Base-by-base conservation (phyloP, 2,888 invertebrate genomes). In the Stomorhina lunata region DNA sequence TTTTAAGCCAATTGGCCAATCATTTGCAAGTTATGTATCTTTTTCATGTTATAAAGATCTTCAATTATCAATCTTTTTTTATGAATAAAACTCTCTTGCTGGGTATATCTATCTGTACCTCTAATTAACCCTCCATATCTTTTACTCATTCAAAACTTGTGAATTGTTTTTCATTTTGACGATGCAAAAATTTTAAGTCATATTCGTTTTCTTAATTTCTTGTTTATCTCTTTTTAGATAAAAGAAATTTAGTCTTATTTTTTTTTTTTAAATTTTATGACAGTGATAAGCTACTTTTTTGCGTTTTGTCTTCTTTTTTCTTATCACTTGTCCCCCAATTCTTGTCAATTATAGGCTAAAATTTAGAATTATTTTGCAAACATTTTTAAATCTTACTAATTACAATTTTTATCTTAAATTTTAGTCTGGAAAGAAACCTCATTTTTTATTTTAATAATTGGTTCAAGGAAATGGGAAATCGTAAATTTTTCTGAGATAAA, bases 1-100 rank as follows among this genome's bases (percentile, higher is more conserved):
- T 72, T 57, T 57, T 72, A 57, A 32, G 17, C 29, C 45, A 73
- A 73, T 66, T 73, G 72, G 72, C 79, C 79, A 80, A 80, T 80
- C 79, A 73, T 68, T 68, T 57, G 48, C 40, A 73, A 53, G 53
- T 61, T 69, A 43, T 59, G 55, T 37, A 37, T 61, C 15, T 57
- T 48, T 55, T 57, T 50, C 25, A 50, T 65, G 10, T 61, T 69
- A 53, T 4, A 12, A 69, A 32, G 77, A 77, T 69, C 61, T 77
- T 63, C 53, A 45, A 43, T 45, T 45, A 34, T 75, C 63, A 65
- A 25, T 45, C 7, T 45, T 29, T 53, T 65, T 63, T 12, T 22
- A 17, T n/a, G n/a, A n/a, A n/a, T n/a, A n/a, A n/a, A n/a, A n/a
- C n/a, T n/a, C n/a, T 43, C 29, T 29, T 48, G 20, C 50, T 69